phyloP scores from a whole-genome alignment of 1,140 invertebrate genomes.

The Pseudomyrmex gracilis region DNA sequence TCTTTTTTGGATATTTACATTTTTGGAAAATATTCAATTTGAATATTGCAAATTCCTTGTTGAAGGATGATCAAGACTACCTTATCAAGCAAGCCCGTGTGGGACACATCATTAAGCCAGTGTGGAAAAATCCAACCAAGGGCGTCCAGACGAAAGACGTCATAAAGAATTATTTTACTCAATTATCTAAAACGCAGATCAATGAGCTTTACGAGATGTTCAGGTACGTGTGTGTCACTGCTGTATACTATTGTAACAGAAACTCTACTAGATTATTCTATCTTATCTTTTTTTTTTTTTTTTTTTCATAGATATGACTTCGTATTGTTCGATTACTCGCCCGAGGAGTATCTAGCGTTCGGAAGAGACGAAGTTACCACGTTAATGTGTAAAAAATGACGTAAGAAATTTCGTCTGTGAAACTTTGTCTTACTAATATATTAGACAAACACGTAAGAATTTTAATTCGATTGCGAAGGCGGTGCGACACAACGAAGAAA shows the following conservation, averaged over 20 bases:
- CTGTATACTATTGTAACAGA: neutral
- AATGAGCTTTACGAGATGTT: slow-evolving; percentile 92
- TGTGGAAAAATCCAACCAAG: slow-evolving; percentile 93
- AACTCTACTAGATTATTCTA: neutral
- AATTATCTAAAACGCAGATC: slow-evolving; percentile 91
- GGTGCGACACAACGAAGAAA: slow-evolving; percentile 55
- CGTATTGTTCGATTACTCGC: slow-evolving; percentile 93
- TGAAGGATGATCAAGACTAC: slow-evolving; percentile 93
- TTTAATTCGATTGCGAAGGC: neutral
- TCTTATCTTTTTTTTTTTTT: slow-evolving; percentile 73
- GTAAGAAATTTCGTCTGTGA: slow-evolving; percentile 6
- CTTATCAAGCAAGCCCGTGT: slow-evolving; percentile 91
- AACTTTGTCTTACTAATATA: neutral
- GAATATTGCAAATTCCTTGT: slow-evolving; percentile 48
- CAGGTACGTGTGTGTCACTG: slow-evolving; percentile 85
- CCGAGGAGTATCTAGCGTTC: slow-evolving; percentile 90
- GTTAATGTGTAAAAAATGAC: slow-evolving; percentile 82
- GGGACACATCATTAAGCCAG: slow-evolving; percentile 91
- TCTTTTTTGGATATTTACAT: slow-evolving; percentile 11
- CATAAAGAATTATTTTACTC: slow-evolving; percentile 91
- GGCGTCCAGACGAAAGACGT: slow-evolving; percentile 89
- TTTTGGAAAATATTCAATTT: slow-evolving; percentile 15
- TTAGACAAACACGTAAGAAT: neutral
- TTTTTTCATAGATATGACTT: slow-evolving; percentile 91
- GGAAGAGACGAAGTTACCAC: slow-evolving; percentile 85